Evolutionary conservation across 30 jellyfish, hydroid and myxozoan species (phyloP), one percentile per base, ranked within the genome.

Genomic region (Hydra vulgaris): DNA sequence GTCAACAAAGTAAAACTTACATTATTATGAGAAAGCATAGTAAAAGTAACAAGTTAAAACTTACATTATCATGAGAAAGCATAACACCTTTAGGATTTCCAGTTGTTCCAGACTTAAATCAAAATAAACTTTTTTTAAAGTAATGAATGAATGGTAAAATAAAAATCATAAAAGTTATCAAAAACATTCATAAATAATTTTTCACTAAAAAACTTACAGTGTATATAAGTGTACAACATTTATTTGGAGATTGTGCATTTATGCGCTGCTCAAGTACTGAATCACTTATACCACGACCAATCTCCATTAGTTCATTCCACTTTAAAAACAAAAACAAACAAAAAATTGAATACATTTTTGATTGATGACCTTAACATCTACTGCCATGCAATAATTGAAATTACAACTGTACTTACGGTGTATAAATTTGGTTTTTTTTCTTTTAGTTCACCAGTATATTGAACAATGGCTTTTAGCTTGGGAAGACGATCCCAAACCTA

Each of bases 51-150:
- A 53, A 27, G 20, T 18, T 1, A 12, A 67, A 54, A 27, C 96
- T 83, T 80, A 92, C 98, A 81, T 92, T 92, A 78, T 92, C 98
- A 70, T 92, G 98, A 1, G 96, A 85, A 25, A 92, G 21, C 98
- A 92, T 92, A 54, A 92, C 98, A 26, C 98, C 98, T 81, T 92
- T 92, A 18, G 98, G 98, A 77, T 87, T 92, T 80, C 98, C 98
- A 17, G 98, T 92, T 40, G 98, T 92, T 20, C 98, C 98, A 67
- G 98, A 92, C 98, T 92, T 69, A 21, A 81, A 85, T 21, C 8
- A 7, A 71, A 71, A 17, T 7, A 77, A 40, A 75, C n/a, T n/a
- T n/a, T n/a, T n/a, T n/a, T n/a, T n/a, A n/a, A n/a, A n/a, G n/a
- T n/a, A n/a, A n/a, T n/a, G n/a, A n/a, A n/a, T n/a, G n/a, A n/a